Evolutionary conservation across 2,888 invertebrate genomes (phyloP).

Genomic region (Pseudococcus viburni): DNA sequence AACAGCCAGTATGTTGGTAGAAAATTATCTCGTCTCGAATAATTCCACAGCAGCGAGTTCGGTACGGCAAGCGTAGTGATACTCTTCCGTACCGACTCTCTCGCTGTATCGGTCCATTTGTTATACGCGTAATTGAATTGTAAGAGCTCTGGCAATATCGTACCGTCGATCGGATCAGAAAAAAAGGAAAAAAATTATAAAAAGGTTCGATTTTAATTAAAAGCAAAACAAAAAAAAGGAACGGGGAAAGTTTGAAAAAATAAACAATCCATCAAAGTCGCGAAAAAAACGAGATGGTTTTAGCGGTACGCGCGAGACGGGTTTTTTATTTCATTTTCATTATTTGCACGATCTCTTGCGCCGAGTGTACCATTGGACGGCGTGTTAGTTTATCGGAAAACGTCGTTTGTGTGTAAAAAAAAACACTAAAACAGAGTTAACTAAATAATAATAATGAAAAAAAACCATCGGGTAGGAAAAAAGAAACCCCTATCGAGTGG

Average conservation of each 20-base stretch:
- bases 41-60: too few relatives aligned
- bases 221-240: slow-evolving; percentile 29
- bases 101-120: too few relatives aligned
- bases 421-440: background rate
- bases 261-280: slow-evolving; percentile 60
- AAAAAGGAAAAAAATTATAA: background rate
- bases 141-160: slow-evolving; percentile 17
- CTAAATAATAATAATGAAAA: slow-evolving; percentile 30
- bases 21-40: too few relatives aligned
- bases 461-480: background rate
- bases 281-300: background rate
- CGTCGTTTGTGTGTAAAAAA: background rate
- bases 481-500: background rate
- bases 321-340: slow-evolving; percentile 58
- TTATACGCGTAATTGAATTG: background rate
- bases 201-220: slow-evolving; percentile 51
- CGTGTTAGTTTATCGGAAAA: slow-evolving; percentile 7
- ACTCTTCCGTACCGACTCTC: too few relatives aligned
- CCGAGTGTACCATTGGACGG: slow-evolving; percentile 6
- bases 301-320: background rate
- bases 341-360: slow-evolving; percentile 34
- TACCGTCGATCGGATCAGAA: background rate
- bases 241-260: background rate
- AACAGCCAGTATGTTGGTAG: too few relatives aligned
- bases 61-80: too few relatives aligned